phyloP scores from a whole-genome alignment of 2,888 invertebrate species.

The Acleris laterana region DNA sequence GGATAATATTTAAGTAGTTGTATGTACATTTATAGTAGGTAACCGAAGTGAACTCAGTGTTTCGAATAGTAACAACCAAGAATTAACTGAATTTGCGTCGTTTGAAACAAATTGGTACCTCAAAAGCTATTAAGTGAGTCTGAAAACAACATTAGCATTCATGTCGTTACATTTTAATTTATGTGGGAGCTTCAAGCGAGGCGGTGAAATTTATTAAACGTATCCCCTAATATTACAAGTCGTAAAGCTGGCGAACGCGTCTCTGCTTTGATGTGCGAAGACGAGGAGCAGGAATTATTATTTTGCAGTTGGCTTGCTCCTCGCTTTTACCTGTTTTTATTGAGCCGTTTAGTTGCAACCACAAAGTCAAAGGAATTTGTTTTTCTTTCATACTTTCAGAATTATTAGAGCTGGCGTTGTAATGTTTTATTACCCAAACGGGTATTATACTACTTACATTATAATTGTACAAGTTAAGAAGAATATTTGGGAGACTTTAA shows the following conservation, averaged over 20 bases:
- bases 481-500: too few species aligned
- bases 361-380: too few species aligned
- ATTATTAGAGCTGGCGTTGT: too few species aligned
- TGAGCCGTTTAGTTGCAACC: conserved; percentile 8
- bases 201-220: conserved; percentile 52
- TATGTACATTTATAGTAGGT: conserved; percentile 6
- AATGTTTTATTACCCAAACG: too few species aligned
- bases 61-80: conserved; percentile 43
- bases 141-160: conserved; percentile 54
- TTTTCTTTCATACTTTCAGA: too few species aligned
- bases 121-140: conserved; percentile 48
- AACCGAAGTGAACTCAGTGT: not conserved
- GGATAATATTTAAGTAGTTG: too few species aligned
- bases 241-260: conserved; percentile 52
- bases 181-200: conserved; percentile 49
- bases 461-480: too few species aligned
- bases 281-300: conserved; percentile 20
- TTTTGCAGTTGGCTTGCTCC: conserved; percentile 17
- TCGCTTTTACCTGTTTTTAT: conserved; percentile 1
- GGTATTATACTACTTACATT: too few species aligned
- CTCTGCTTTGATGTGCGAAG: conserved; percentile 43
- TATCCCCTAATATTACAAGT: conserved; percentile 58
- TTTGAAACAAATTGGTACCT: conserved; percentile 52
- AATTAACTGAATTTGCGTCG: conserved; percentile 44
- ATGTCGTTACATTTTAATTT: conserved; percentile 61